Conservation (phyloP, 2,797 vertebrate genomes). For the Schizopygopsis pylzovi region DNA sequence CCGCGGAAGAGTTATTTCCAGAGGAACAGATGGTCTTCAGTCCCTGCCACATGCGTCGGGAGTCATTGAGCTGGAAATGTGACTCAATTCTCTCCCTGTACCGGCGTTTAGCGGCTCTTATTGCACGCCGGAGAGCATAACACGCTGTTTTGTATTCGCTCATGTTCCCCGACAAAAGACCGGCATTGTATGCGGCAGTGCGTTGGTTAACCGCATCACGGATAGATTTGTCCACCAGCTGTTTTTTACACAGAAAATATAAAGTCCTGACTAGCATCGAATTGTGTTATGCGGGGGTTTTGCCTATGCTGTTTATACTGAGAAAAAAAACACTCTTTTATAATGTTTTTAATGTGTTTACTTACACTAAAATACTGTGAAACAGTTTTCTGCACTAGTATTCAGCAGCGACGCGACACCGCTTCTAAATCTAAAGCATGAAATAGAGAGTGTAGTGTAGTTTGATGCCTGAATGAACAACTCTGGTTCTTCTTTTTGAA, state of each 20-base stretch:
- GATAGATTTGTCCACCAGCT: too few relatives aligned
- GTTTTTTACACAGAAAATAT: slow-evolving; percentile 24
- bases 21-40: too few relatives aligned
- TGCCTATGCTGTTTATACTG: background rate
- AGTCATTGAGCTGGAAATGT: too few relatives aligned
- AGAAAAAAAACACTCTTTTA: background rate
- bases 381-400: background rate
- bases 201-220: too few relatives aligned
- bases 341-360: background rate
- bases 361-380: background rate
- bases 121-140: too few relatives aligned
- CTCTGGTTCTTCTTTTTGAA: background rate
- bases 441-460: background rate
- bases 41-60: too few relatives aligned
- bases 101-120: too few relatives aligned
- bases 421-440: background rate
- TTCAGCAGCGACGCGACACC: background rate
- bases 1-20: too few relatives aligned
- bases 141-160: too few relatives aligned
- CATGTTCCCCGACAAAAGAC: too few relatives aligned
- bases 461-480: background rate
- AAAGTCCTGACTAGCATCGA: slow-evolving; percentile 20
- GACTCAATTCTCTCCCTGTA: too few relatives aligned
- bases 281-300: background rate
- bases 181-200: too few relatives aligned